Conservation (phyloP, 2,797 vertebrate genomes). For the Characodon lateralis region DNA sequence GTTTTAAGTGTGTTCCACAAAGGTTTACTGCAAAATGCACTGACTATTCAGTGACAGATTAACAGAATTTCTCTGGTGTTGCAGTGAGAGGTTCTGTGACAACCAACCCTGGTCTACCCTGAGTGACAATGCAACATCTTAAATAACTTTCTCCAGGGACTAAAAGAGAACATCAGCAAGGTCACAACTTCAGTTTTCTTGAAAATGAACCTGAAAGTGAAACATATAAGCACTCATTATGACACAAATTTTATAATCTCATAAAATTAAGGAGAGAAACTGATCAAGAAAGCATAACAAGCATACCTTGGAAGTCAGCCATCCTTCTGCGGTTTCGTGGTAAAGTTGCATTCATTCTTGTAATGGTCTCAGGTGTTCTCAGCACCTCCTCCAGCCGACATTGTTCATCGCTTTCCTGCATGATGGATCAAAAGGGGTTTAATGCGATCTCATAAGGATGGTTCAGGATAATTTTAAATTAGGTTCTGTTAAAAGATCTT, state of each 20-base stretch:
- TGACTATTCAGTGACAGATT: background rate
- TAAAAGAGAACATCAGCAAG: background rate
- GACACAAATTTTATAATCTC: background rate
- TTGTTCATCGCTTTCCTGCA: constrained; percentile 72
- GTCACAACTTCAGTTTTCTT: constrained; percentile 68
- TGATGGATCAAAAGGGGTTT: background rate
- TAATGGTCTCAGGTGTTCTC: constrained; percentile 65
- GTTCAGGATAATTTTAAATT: background rate
- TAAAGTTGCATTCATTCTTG: constrained; percentile 62
- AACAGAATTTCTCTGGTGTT: background rate
- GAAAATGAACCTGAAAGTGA: constrained; percentile 60
- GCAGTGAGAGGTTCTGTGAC: too few relatives aligned
- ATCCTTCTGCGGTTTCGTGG: constrained; percentile 72
- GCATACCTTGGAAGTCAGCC: constrained; percentile 55
- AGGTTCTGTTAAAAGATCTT: background rate
- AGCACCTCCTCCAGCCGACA: constrained; percentile 76
- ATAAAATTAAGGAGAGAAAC: background rate
- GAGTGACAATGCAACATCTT: constrained; percentile 13
- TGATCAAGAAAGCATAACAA: background rate
- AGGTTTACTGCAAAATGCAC: background rate
- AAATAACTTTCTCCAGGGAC: constrained; percentile 28
- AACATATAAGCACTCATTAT: constrained; percentile 14
- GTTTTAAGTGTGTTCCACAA: background rate
- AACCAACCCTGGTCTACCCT: too few relatives aligned
- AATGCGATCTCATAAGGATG: background rate